phyloP scores from a whole-genome alignment of 2,113 vertebrate species.

The Prunella himalayana region DNA sequence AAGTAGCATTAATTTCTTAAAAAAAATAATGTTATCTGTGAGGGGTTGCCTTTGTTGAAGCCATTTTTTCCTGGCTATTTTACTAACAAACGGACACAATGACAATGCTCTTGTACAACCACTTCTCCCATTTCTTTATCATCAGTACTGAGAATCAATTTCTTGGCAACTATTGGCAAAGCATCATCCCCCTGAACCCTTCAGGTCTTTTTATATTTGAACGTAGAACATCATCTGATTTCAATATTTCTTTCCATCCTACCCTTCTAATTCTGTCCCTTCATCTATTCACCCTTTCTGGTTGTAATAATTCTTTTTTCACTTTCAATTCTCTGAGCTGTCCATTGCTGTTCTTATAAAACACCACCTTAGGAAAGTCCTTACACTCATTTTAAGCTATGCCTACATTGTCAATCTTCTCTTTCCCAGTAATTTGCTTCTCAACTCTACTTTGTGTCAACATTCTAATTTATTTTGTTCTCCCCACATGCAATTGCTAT shows the following conservation, averaged over 20 bases:
- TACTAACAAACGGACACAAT: not conserved
- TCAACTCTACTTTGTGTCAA: not conserved
- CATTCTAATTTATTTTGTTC: not conserved
- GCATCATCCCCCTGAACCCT: fast-evolving
- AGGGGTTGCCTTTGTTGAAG: not conserved
- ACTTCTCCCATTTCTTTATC: not conserved
- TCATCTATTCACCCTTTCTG: not conserved
- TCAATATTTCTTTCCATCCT: not conserved
- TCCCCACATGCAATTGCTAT: not conserved
- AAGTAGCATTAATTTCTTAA: not conserved
- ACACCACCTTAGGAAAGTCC: not conserved
- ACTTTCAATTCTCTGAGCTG: not conserved
- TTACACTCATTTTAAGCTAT: not conserved
- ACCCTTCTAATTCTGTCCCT: not conserved
- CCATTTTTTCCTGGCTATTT: not conserved
- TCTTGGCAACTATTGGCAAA: not conserved
- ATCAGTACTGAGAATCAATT: not conserved
- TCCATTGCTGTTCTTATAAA: not conserved
- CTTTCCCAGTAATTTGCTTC: not conserved
- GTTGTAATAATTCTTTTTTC: not conserved
- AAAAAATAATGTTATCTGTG: not conserved
- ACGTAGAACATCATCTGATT: not conserved
- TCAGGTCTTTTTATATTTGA: not conserved
- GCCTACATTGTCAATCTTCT: not conserved
- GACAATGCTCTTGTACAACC: not conserved